Conservation (phyloP, 2,797 vertebrate species). For the Holocentrus rufus region DNA sequence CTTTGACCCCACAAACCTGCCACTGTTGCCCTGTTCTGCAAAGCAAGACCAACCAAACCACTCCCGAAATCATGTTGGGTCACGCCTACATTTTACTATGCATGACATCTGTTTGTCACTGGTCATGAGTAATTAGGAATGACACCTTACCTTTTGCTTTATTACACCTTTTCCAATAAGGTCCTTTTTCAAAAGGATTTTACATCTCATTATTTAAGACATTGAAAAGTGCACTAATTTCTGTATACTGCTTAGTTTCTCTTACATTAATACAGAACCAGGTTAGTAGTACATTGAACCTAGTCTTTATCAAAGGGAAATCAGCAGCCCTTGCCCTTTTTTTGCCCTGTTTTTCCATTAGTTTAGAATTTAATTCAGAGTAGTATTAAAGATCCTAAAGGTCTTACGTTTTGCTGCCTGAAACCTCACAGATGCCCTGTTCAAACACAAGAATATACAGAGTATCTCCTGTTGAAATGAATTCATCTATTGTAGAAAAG, state of each 20-base stretch:
- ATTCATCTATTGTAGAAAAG: not conserved
- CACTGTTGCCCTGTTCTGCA: not conserved
- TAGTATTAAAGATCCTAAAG: too few relatives aligned
- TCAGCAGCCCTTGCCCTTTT: too few relatives aligned
- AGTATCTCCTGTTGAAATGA: not conserved
- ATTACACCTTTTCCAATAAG: too few relatives aligned
- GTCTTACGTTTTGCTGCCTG: too few relatives aligned
- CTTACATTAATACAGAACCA: too few relatives aligned
- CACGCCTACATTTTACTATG: slow-evolving; percentile 1
- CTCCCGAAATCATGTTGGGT: slow-evolving; percentile 14
- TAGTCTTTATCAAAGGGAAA: not conserved
- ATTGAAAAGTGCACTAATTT: too few relatives aligned
- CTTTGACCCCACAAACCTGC: slow-evolving; percentile 31
- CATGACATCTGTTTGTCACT: not conserved
- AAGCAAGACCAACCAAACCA: not conserved
- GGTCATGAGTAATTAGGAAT: too few relatives aligned
- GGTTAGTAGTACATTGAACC: not conserved
- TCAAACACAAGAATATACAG: not conserved
- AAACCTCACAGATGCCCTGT: too few relatives aligned
- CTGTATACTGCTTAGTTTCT: too few relatives aligned
- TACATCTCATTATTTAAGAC: too few relatives aligned
- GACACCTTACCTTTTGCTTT: too few relatives aligned
- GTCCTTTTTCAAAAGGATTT: too few relatives aligned
- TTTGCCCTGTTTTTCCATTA: not conserved
- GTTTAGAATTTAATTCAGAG: not conserved